Percentiles rank a stretch among this genome's conserved stretches.
These are phyloP conservation scores for Neopipo cinnamomea DNA, from an alignment of 2,113 vertebrate species.

Conservation along the genomic window DNA sequence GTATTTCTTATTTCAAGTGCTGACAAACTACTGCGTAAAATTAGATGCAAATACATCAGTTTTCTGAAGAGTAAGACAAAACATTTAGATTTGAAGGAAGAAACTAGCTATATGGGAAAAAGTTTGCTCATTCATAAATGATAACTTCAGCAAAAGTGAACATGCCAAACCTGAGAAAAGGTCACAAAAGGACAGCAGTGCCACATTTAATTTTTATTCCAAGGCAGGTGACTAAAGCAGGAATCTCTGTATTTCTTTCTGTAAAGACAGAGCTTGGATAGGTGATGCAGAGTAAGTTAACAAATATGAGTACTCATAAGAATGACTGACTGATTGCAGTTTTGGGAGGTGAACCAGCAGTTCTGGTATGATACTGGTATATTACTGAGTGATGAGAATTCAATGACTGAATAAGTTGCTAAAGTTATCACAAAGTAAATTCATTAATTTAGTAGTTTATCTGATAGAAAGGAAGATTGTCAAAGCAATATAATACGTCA, in stretches of 20 bases:
- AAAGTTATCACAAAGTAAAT: neutral
- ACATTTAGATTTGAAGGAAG: neutral
- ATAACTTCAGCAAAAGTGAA: neutral
- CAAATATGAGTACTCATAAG: neutral
- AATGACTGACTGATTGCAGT: neutral
- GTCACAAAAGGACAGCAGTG: neutral
- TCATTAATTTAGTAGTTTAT: neutral
- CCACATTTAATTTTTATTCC: neutral
- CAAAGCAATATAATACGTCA: neutral
- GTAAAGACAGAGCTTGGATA: neutral
- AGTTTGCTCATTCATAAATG: neutral
- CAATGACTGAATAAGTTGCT: neutral
- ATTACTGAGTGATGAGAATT: neutral
- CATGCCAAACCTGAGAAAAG: neutral
- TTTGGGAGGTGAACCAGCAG: neutral
- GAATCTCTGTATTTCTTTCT: neutral
- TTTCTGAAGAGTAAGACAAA: neutral
- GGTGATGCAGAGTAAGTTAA: neutral
- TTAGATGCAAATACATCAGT: neutral
- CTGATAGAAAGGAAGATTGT: neutral
- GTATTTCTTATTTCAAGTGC: conserved; percentile 26
- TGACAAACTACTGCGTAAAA: neutral
- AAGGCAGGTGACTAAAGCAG: neutral
- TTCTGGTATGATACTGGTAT: neutral
- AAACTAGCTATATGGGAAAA: neutral